Evolutionary conservation across 2,113 vertebrate genomes (phyloP).

Genomic region (Erythrocercus mccallii): DNA sequence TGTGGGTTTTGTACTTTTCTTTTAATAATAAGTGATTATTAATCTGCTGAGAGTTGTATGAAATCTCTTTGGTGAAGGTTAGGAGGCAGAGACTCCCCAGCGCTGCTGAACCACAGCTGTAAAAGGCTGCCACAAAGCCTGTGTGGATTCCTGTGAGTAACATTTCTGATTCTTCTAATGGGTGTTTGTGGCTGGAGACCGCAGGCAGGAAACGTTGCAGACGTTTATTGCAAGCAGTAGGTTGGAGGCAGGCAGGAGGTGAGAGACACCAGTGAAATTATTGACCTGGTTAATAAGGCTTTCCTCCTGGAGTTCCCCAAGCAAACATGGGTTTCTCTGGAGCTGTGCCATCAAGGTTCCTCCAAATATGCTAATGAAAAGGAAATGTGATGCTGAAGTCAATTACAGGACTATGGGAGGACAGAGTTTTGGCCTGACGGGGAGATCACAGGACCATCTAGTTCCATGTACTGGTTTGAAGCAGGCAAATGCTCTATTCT

Average conservation of each 20-base stretch:
- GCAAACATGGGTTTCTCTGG: not conserved
- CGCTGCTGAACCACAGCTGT: not conserved
- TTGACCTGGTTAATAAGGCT: not conserved
- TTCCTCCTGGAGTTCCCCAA: not conserved
- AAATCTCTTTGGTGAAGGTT: not conserved
- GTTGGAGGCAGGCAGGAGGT: not conserved
- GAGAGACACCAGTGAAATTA: not conserved
- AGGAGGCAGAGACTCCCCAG: not conserved
- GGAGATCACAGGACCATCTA: not conserved
- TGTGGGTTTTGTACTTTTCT: not conserved
- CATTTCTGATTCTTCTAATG: not conserved
- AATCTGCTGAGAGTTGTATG: not conserved
- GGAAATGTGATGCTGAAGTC: not conserved
- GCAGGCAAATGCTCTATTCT: not conserved
- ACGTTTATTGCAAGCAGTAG: not conserved
- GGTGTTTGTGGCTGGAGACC: not conserved
- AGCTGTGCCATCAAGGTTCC: not conserved
- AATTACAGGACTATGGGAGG: not conserved
- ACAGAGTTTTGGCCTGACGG: not conserved
- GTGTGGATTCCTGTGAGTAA: conserved; percentile 35
- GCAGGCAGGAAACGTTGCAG: not conserved
- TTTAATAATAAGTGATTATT: not conserved
- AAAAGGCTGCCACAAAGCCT: not conserved
- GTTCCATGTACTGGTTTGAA: rapidly evolving
- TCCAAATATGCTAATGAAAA: not conserved